Evolutionary conservation across 2,113 vertebrate genomes (phyloP).

Genomic region (Burhinus oedicnemus): DNA sequence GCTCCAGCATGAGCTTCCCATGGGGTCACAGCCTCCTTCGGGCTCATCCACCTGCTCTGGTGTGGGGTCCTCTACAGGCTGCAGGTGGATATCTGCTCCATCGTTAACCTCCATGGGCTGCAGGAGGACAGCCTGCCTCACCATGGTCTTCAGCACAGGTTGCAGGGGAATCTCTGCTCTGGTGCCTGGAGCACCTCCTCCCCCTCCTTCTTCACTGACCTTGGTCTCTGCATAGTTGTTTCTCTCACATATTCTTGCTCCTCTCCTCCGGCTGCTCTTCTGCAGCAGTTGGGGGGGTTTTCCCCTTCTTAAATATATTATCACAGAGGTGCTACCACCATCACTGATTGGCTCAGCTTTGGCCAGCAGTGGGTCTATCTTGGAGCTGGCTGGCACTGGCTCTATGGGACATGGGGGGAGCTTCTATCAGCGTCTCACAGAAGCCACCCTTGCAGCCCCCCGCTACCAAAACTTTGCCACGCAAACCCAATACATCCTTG

Average conservation of each 20-base stretch:
- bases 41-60: too few species aligned
- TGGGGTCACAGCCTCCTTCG: too few species aligned
- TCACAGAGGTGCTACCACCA: too few species aligned
- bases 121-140: not conserved
- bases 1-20: too few species aligned
- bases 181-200: not conserved
- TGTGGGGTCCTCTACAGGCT: too few species aligned
- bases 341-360: not conserved
- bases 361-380: not conserved
- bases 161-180: not conserved
- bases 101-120: not conserved
- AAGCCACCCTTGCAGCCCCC: too few species aligned
- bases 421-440: too few species aligned
- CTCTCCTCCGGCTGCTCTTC: not conserved
- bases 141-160: not conserved
- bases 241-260: not conserved
- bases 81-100: too few species aligned
- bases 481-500: not conserved
- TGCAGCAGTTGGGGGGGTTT: not conserved
- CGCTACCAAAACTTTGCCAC: not conserved
- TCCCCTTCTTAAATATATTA: not conserved
- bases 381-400: not conserved
- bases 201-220: not conserved
- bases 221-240: not conserved
- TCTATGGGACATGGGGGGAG: not conserved